A percentile compares a stretch with the other conserved stretches of the same genome.
Evolutionary conservation across 2,797 vertebrate species (phyloP).

Genomic region (Pempheris klunzingeri): DNA sequence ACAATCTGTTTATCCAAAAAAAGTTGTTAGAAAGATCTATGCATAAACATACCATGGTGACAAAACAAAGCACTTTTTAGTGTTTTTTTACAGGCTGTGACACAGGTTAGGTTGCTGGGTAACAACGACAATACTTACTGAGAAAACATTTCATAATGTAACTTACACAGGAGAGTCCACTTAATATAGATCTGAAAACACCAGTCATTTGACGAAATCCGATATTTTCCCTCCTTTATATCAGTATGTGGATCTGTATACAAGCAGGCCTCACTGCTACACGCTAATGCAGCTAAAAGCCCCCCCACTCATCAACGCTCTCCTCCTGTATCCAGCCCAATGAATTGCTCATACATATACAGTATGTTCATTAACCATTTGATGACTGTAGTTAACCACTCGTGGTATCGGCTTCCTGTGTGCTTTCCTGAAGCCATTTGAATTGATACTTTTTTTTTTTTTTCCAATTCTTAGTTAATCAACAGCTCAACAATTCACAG

Average conservation of each 20-base stretch:
- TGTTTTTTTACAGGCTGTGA: slow-evolving; percentile 33
- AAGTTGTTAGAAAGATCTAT: slow-evolving; percentile 29
- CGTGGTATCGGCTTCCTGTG: slow-evolving; percentile 29
- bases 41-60: slow-evolving; percentile 47
- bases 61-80: slow-evolving; percentile 21
- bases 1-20: slow-evolving; percentile 41
- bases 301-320: slow-evolving; percentile 31
- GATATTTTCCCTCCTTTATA: not conserved
- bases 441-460: slow-evolving; percentile 16
- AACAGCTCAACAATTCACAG: slow-evolving; percentile 28
- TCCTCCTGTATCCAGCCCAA: slow-evolving; percentile 27
- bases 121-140: slow-evolving; percentile 52
- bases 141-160: slow-evolving; percentile 36
- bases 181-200: slow-evolving; percentile 17
- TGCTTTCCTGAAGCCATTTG: slow-evolving; percentile 39
- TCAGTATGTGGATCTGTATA: slow-evolving; percentile 10
- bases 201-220: slow-evolving; percentile 10
- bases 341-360: slow-evolving; percentile 41
- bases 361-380: slow-evolving; percentile 47
- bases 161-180: slow-evolving; percentile 28
- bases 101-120: slow-evolving; percentile 20
- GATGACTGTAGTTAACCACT: slow-evolving; percentile 49
- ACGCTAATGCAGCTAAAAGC: slow-evolving; percentile 28
- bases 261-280: slow-evolving; percentile 20
- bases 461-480: slow-evolving; percentile 17